Evolutionary conservation across 2,113 vertebrate genomes (phyloP), one percentile per base, ranked within the genome.

Genomic region (Monopterus albus): DNA sequence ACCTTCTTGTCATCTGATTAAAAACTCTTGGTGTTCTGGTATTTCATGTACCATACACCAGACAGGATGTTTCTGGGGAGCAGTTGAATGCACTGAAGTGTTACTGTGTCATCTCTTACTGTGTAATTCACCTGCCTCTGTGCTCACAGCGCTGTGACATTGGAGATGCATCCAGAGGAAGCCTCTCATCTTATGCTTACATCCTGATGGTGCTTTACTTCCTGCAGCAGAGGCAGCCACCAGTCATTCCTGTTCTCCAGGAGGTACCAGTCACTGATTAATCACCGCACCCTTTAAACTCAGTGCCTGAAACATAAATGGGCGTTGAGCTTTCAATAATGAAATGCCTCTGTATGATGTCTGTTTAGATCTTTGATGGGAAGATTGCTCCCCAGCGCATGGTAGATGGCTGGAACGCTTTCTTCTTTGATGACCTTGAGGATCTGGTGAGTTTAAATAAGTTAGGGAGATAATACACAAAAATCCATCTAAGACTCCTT

Each of bases 181-280:
- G 98, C 78, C 94, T 99, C n/a, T 99, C 98, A 2, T 99, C 98
- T 0, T 99, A 99, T 42, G 98, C 98, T 15, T 99, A 99, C 88
- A 98, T 98, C 82, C 96, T 99, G 72, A 99, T 99, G 97, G 98
- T 99, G 88, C 93, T 99, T 66, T 99, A 99, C 91, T 99, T 97
- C 76, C 94, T 99, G 40, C 98, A 99, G 91, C 98, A 99, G 91
- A 94, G 96, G 82, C 94, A 96, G 65, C 97, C 97, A 33, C 96
- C 98, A 0, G 96, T 99, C 80, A 96, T 99, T 42, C 98, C 98
- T 17, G 96, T 99, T 79, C 93, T 99, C 46, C 98, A 99, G 89
- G 97, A 99, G 95, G 97, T 98, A 92, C 1, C 88, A 0, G 2
- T 17, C 49, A 11, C 47, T 20, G 7, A 31, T 20, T 11, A 1